A percentile compares a stretch with the other conserved stretches of the same genome.
Conservation (phyloP, 2,113 vertebrate species). For the Climacteris rufus region DNA sequence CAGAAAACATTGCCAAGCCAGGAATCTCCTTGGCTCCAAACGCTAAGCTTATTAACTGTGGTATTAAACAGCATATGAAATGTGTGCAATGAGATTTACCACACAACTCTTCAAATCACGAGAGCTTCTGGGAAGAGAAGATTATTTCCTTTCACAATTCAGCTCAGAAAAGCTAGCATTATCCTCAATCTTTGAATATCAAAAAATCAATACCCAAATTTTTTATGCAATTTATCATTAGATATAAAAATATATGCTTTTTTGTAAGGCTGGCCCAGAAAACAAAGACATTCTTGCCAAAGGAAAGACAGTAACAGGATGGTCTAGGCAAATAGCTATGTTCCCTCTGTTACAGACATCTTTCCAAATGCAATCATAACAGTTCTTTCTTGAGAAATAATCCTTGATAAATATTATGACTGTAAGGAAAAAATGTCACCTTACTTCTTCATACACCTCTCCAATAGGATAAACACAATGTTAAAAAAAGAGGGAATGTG, state of each 20-base stretch:
- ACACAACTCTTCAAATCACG: not conserved
- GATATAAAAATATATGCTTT: not conserved
- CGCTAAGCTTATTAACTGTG: not conserved
- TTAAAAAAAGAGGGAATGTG: not conserved
- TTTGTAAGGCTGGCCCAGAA: not conserved
- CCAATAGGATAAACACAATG: fast-evolving
- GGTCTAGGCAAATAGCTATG: not conserved
- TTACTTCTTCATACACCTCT: not conserved
- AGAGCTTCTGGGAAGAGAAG: not conserved
- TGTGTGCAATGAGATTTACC: not conserved
- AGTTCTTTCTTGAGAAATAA: not conserved
- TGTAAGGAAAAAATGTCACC: not conserved
- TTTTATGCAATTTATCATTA: fast-evolving
- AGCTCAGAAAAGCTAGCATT: not conserved
- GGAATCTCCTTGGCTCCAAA: not conserved
- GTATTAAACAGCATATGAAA: not conserved
- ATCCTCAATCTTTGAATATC: not conserved
- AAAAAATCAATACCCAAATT: not conserved
- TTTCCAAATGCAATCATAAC: not conserved
- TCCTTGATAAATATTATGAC: not conserved
- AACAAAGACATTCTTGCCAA: not conserved
- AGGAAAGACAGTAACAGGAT: not conserved
- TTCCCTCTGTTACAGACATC: not conserved
- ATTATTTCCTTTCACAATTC: not conserved
- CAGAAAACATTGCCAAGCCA: not conserved